A percentile compares a stretch with the other conserved stretches of the same genome.
Evolutionary conservation across 2,113 vertebrate genomes (phyloP).

Genomic region (Chaenocephalus aceratus): DNA sequence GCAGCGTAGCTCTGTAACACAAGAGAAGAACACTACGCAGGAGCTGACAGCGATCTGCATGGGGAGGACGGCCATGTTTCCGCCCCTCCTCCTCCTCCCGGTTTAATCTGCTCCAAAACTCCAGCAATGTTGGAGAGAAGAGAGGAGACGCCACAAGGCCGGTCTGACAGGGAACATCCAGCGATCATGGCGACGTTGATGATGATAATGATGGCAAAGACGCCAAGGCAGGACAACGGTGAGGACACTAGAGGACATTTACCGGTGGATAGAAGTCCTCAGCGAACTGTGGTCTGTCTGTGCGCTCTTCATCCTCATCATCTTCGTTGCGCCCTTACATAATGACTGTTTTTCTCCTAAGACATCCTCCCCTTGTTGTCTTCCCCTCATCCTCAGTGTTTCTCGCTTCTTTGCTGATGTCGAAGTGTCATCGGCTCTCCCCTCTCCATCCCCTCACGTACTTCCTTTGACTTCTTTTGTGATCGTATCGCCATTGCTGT

Average conservation of each 20-base stretch:
- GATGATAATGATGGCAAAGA: conserved; percentile 45
- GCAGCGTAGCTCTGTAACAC: conserved; percentile 48
- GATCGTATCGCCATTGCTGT: neutral
- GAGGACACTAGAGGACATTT: conserved; percentile 44
- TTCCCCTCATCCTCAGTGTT: neutral
- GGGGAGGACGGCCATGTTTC: conserved; percentile 63
- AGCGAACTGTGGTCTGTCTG: conserved; percentile 16
- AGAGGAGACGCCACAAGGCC: conserved; percentile 65
- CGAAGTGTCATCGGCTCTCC: conserved; percentile 27
- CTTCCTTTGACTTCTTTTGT: neutral
- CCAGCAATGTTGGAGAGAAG: conserved; percentile 58
- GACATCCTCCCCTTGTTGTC: conserved; percentile 19
- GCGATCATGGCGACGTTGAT: conserved; percentile 30
- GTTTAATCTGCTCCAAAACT: conserved; percentile 61
- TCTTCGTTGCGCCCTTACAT: conserved; percentile 34
- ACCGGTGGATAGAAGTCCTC: conserved; percentile 33
- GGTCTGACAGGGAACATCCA: conserved; percentile 49
- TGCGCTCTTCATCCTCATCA: conserved; percentile 24
- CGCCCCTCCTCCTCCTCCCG: conserved; percentile 35
- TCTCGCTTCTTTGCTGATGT: conserved; percentile 33
- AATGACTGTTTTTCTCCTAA: conserved; percentile 35
- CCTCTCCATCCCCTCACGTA: conserved; percentile 1
- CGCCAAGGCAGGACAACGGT: conserved; percentile 49
- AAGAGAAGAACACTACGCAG: conserved; percentile 62
- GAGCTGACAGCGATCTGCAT: conserved; percentile 61